These are phyloP conservation scores for Cottoperca gobio DNA, from an alignment of 2,797 vertebrate species.

Conservation along the genomic window DNA sequence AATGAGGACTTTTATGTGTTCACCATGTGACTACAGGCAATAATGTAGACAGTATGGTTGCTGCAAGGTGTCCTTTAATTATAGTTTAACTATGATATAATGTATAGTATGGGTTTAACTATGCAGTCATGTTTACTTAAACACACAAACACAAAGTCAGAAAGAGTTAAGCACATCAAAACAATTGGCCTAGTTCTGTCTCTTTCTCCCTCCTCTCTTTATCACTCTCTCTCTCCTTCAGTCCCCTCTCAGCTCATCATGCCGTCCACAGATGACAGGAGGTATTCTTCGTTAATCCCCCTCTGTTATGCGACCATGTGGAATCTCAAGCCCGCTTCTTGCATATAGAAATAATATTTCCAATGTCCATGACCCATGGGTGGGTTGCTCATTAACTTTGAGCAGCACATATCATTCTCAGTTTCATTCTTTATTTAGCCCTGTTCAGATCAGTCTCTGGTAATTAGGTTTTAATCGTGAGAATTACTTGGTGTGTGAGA, in stretches of 20 bases:
- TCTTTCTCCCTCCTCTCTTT: conserved; percentile 62
- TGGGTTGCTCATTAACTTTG: conserved; percentile 73
- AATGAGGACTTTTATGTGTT: too few relatives aligned
- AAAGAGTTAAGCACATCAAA: conserved; percentile 71
- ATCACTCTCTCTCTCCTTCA: conserved; percentile 74
- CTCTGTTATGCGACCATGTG: conserved; percentile 74
- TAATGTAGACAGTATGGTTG: background rate
- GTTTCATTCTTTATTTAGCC: conserved; percentile 62
- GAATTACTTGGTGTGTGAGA: conserved; percentile 37
- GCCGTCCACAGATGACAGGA: conserved; percentile 78
- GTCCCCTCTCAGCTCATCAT: conserved; percentile 74
- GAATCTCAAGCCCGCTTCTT: conserved; percentile 69
- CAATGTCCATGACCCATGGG: conserved; percentile 74
- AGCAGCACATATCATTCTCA: conserved; percentile 62
- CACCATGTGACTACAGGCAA: background rate
- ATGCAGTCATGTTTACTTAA: conserved; percentile 27
- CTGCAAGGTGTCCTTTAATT: background rate
- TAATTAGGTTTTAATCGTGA: conserved; percentile 72
- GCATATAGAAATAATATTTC: conserved; percentile 73
- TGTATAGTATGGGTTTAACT: background rate
- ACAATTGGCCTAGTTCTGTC: conserved; percentile 83
- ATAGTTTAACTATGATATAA: background rate
- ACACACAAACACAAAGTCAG: conserved; percentile 49
- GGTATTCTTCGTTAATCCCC: conserved; percentile 80
- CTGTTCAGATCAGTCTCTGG: conserved; percentile 53